Base-by-base conservation (phyloP, 1,140 invertebrate genomes). In the Epicauta chinensis region DNA sequence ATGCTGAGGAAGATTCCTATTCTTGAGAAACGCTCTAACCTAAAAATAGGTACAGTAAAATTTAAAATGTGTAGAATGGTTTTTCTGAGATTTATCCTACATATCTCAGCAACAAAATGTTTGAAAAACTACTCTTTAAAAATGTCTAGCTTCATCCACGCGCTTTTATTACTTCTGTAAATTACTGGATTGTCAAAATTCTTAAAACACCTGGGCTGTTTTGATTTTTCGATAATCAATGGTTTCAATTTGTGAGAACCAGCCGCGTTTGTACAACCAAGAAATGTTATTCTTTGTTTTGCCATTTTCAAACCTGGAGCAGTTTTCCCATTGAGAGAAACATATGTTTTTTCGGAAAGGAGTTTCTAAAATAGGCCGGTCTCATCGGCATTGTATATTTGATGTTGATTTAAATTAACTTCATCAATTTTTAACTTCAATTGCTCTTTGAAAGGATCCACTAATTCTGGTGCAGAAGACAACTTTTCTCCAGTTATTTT, bases 401-500 rank as follows among this genome's bases (percentile, higher is more conserved):
- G n/a, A n/a, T n/a, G n/a, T n/a, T 6, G 31, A 11, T 30, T 30
- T 36, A 39, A 12, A 17, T 34, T 1, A 5, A 48, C n/a, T 34
- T 32, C 31, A 17, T 36, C 9, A 16, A 48, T 34, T 45, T 32
- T 50, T 12, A 40, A 43, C 32, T 31, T 29, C 32, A 34, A 32
- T n/a, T 14, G 16, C 14, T 44, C 34, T 37, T 44, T 65, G 55
- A 3, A 43, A 47, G 49, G 56, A 54, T 2, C 54, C 43, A 17
- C 67, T 56, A 37, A 55, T 60, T 2, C 51, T 50, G 51, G 59
- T 34, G 58, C 40, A 3, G 2, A 40, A 7, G 6, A 23, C 16
- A 2, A 16, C 30, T 15, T 59, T 45, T 45, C 43, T 31, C 43
- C 43, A 14, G 56, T 6, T 42, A 23, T 42, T 12, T 41, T 39